Conservation (phyloP, 1,140 invertebrate genomes). For the Lasioglossum albipes region DNA sequence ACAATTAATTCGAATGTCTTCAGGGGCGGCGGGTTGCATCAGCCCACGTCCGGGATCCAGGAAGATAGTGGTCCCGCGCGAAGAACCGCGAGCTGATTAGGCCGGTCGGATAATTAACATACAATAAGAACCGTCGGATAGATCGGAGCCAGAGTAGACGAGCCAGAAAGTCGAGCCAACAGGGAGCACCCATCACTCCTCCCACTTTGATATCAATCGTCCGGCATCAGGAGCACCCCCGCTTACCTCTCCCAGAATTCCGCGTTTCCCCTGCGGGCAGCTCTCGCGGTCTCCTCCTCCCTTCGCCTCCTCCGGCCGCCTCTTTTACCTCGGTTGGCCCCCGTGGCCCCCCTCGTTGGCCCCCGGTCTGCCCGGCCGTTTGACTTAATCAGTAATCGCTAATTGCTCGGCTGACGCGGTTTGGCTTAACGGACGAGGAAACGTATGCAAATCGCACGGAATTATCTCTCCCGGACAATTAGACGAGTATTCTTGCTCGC, state of each 20-base stretch:
- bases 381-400: slow-evolving; percentile 80
- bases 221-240: slow-evolving; percentile 66
- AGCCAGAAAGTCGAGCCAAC: slow-evolving; percentile 69
- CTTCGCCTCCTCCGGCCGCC: not conserved
- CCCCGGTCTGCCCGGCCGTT: slow-evolving; percentile 66
- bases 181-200: slow-evolving; percentile 73
- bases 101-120: slow-evolving; percentile 74
- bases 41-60: slow-evolving; percentile 55
- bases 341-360: too few species aligned
- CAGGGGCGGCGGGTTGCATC: slow-evolving; percentile 52
- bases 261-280: slow-evolving; percentile 15
- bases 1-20: slow-evolving; percentile 58
- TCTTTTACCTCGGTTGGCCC: slow-evolving; percentile 17
- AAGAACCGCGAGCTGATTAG: slow-evolving; percentile 61
- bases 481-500: slow-evolving; percentile 75
- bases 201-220: slow-evolving; percentile 75
- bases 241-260: slow-evolving; percentile 39
- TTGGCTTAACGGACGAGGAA: slow-evolving; percentile 75
- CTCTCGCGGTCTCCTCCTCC: slow-evolving; percentile 8
- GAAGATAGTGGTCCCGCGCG: slow-evolving; percentile 56
- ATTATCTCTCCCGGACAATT: slow-evolving; percentile 79
- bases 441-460: slow-evolving; percentile 77
- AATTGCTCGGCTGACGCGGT: slow-evolving; percentile 77
- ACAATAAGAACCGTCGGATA: slow-evolving; percentile 75
- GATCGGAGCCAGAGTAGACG: slow-evolving; percentile 65